phyloP scores from a whole-genome alignment of 64 coral and sea anemone genomes.

The Dendrophyllia cribrosa region DNA sequence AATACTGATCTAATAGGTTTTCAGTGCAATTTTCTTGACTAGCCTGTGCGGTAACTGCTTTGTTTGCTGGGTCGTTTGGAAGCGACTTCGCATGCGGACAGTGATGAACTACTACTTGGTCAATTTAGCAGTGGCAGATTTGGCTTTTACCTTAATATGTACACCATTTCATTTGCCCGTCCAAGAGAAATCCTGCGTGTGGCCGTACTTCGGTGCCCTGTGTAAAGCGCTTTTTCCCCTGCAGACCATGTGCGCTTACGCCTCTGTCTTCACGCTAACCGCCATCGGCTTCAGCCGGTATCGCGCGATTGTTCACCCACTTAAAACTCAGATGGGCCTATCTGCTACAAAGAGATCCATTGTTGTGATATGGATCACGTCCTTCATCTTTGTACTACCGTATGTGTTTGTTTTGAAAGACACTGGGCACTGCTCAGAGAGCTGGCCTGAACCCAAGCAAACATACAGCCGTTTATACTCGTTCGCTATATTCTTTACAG shows the following conservation, averaged over 20 bases:
- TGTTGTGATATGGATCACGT: slow-evolving; percentile 58
- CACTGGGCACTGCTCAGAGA: slow-evolving; percentile 63
- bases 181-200: slow-evolving; percentile 67
- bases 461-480: slow-evolving; percentile 63
- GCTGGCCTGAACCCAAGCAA: slow-evolving; percentile 69
- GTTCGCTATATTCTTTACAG: slow-evolving; percentile 67
- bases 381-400: slow-evolving; percentile 73
- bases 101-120: slow-evolving; percentile 93
- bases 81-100: slow-evolving; percentile 69
- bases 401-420: slow-evolving; percentile 68
- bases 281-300: slow-evolving; percentile 85
- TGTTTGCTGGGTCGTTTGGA: slow-evolving; percentile 85
- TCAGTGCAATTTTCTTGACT: slow-evolving; percentile 59
- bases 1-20: slow-evolving; percentile 63
- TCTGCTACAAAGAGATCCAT: slow-evolving; percentile 60
- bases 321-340: slow-evolving; percentile 72
- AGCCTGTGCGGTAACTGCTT: slow-evolving; percentile 75
- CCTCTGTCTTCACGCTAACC: slow-evolving; percentile 75
- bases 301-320: slow-evolving; percentile 78
- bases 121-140: slow-evolving; percentile 75
- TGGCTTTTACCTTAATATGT: slow-evolving; percentile 87
- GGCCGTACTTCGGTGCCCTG: slow-evolving; percentile 75
- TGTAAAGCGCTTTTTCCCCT: slow-evolving; percentile 82
- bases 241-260: slow-evolving; percentile 82
- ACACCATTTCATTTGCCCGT: slow-evolving; percentile 88